Evolutionary conservation across 2,113 vertebrate species (phyloP).

Genomic region (Chascanopsetta lugubris): DNA sequence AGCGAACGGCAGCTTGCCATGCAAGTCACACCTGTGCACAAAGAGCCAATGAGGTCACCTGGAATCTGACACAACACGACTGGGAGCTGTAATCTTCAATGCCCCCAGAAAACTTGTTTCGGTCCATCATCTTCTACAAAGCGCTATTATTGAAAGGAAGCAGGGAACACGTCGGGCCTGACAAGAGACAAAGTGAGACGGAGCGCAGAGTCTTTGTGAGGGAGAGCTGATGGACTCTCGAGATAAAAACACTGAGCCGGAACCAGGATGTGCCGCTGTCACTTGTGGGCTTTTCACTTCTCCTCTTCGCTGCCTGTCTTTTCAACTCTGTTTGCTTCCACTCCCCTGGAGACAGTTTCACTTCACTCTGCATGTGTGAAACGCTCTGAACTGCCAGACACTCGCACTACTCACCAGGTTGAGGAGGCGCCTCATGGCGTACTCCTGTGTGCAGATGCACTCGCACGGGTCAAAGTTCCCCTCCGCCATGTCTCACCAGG

Average conservation of each 20-base stretch:
- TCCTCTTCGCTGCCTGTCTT: neutral
- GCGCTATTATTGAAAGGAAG: neutral
- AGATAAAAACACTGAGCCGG: constrained; percentile 70
- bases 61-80: constrained; percentile 1
- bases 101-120: neutral
- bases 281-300: constrained; percentile 1
- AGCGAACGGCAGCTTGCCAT: constrained; percentile 33
- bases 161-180: neutral
- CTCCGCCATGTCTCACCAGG: constrained; percentile 89
- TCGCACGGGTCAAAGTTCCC: constrained; percentile 97
- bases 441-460: constrained; percentile 95
- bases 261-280: constrained; percentile 66
- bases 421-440: constrained; percentile 96
- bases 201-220: too few species aligned
- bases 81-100: neutral
- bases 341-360: neutral
- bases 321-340: neutral
- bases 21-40: constrained; percentile 39
- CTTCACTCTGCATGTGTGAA: neutral
- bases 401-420: constrained; percentile 88
- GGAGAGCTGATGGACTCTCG: constrained; percentile 5
- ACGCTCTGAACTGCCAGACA: neutral
- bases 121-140: neutral
- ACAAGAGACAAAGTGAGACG: neutral
- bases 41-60: constrained; percentile 36